phyloP scores from a whole-genome alignment of 2,797 vertebrate species.

The Onychomys arenicola region DNA sequence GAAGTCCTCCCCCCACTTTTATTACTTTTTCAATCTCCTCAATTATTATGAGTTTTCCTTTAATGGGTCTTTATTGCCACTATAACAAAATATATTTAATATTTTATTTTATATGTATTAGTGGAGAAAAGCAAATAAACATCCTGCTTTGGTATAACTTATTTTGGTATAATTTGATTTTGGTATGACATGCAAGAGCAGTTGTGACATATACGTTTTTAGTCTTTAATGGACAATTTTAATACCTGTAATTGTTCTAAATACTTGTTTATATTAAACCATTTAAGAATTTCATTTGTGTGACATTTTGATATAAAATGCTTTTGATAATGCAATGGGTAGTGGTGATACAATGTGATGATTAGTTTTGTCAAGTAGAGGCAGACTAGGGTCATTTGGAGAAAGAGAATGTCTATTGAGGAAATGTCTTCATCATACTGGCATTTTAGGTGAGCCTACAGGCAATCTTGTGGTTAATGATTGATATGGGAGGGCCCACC shows the following conservation, averaged over 20 bases:
- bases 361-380: not conserved
- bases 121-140: not conserved
- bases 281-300: not conserved
- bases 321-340: not conserved
- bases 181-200: not conserved
- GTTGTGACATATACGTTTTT: not conserved
- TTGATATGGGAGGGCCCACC: not conserved
- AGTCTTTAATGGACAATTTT: not conserved
- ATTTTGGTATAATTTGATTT: not conserved
- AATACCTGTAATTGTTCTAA: not conserved
- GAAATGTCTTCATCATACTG: not conserved
- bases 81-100: not conserved
- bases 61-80: not conserved
- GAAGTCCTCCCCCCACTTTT: too few species aligned
- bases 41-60: not conserved
- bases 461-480: not conserved
- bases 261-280: not conserved
- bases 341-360: not conserved
- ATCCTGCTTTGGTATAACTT: not conserved
- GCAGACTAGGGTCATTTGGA: not conserved
- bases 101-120: not conserved
- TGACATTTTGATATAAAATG: not conserved
- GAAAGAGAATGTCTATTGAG: not conserved
- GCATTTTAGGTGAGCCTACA: not conserved
- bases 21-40: not conserved